These are phyloP conservation scores for Metallyticus violacea DNA, from an alignment of 2,888 invertebrate species.

Conservation along the genomic window DNA sequence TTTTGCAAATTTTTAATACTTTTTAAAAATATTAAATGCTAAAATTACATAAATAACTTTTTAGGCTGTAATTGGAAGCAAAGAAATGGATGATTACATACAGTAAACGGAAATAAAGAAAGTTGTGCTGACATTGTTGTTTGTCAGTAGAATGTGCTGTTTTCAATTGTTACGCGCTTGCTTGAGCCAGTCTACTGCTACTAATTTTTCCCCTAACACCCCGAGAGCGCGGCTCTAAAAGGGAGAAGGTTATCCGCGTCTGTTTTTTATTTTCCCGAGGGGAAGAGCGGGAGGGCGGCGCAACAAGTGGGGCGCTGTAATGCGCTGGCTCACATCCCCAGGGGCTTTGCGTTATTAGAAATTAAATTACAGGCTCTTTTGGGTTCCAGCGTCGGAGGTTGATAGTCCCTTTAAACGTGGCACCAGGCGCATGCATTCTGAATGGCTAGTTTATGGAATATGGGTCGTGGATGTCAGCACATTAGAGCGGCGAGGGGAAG, in stretches of 20 bases:
- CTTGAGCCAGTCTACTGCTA: neutral
- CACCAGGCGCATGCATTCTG: conserved; percentile 7
- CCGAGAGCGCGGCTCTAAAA: neutral
- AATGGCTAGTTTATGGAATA: conserved; percentile 28
- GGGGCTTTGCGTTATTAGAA: conserved; percentile 25
- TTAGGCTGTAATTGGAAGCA: too few species aligned
- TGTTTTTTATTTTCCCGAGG: neutral
- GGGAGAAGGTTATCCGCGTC: neutral
- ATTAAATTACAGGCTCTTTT: conserved; percentile 29
- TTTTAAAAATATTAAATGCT: too few species aligned
- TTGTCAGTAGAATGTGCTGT: too few species aligned
- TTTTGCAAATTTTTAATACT: too few species aligned
- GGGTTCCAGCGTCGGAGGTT: conserved; percentile 3
- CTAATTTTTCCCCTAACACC: neutral
- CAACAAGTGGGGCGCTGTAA: conserved; percentile 17
- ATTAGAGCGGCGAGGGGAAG: conserved; percentile 9
- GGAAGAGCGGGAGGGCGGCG: neutral
- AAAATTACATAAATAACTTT: too few species aligned
- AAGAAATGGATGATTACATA: too few species aligned
- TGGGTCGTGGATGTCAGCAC: conserved; percentile 20
- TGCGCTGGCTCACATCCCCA: conserved; percentile 5
- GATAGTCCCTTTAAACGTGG: conserved; percentile 8
- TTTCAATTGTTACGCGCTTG: neutral
- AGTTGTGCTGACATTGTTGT: too few species aligned
- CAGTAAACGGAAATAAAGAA: too few species aligned